Evolutionary conservation across 1,140 invertebrate genomes (phyloP).

Genomic region (Lepidotrigona ventralis): DNA sequence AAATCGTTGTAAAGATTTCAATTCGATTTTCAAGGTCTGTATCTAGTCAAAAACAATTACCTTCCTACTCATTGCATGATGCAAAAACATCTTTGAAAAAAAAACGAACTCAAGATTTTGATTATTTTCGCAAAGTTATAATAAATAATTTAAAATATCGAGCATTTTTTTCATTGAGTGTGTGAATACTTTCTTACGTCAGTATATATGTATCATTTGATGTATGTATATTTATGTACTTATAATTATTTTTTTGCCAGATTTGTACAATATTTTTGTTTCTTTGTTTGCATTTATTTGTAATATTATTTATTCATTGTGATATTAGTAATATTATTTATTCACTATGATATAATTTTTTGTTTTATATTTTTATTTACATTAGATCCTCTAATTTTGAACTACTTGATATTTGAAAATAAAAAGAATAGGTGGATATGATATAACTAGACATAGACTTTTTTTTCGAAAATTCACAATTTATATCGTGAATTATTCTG

Average conservation of each 20-base stretch:
- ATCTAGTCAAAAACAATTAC: no score
- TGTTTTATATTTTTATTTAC: not conserved
- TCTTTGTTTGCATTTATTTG: not conserved
- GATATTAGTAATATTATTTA: not conserved
- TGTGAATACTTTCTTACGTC: no score
- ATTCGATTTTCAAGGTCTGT: no score
- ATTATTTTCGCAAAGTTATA: no score
- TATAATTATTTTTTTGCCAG: not conserved
- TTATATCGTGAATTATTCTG: not conserved
- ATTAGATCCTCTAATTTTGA: not conserved
- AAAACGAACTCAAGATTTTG: no score
- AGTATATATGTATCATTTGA: not conserved
- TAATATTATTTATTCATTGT: not conserved
- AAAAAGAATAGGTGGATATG: not conserved
- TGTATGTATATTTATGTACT: not conserved
- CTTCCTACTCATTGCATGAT: no score
- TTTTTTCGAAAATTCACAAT: not conserved
- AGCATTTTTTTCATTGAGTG: no score
- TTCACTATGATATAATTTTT: not conserved
- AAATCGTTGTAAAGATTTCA: no score
- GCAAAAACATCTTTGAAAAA: no score
- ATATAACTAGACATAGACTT: not conserved
- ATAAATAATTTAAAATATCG: no score
- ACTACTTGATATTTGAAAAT: not conserved
- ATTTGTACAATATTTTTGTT: not conserved